Percentiles rank a stretch among this genome's conserved stretches.
phyloP scores from a whole-genome alignment of 2,888 invertebrate genomes.

The Anodontia alba region DNA sequence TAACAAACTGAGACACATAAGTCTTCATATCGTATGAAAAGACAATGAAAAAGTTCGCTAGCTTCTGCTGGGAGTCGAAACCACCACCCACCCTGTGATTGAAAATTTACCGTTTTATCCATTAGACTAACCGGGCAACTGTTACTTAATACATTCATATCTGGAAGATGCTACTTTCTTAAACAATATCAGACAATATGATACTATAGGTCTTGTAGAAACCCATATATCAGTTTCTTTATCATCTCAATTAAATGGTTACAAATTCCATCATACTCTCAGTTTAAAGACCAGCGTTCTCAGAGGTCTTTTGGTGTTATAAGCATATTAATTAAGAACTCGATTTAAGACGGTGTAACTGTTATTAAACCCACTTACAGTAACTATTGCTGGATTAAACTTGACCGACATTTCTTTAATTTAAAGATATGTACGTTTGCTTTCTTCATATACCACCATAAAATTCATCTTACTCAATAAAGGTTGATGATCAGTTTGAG shows the following conservation, averaged over 20 bases:
- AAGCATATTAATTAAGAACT: neutral
- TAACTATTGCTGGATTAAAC: neutral
- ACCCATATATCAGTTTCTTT: neutral
- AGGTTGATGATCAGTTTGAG: neutral
- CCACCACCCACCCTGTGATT: too few relatives aligned
- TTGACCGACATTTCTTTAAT: neutral
- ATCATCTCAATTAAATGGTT: neutral
- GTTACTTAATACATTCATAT: too few relatives aligned
- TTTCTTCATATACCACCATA: neutral
- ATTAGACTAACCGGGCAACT: too few relatives aligned
- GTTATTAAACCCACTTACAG: too few relatives aligned
- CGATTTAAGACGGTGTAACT: neutral
- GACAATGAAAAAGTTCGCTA: too few relatives aligned
- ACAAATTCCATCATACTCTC: neutral
- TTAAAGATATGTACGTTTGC: neutral
- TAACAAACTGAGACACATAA: too few relatives aligned
- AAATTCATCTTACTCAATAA: neutral
- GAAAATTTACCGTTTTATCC: too few relatives aligned
- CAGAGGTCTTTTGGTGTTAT: neutral
- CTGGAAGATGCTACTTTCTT: slow-evolving; percentile 1
- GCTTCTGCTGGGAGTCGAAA: too few relatives aligned
- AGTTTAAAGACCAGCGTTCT: neutral
- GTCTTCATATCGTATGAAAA: too few relatives aligned
- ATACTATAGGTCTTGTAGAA: neutral
- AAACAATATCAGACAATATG: neutral